Conservation (phyloP, 1,140 invertebrate species). For the Euura lappo region DNA sequence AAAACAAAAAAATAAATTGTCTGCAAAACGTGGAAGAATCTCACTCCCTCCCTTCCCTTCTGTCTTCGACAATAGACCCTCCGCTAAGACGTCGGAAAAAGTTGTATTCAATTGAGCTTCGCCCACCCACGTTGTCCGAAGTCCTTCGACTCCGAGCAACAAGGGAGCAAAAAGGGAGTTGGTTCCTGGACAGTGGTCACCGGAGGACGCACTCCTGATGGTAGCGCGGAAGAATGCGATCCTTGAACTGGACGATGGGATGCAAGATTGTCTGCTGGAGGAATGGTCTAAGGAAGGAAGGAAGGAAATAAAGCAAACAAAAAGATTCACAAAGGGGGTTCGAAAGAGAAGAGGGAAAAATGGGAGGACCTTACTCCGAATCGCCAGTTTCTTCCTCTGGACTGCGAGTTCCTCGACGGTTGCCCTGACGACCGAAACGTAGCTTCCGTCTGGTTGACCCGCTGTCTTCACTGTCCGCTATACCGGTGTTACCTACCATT, state of each 20-base stretch:
- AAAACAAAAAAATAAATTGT: no score
- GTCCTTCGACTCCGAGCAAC: background rate
- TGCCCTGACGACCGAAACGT: constrained; percentile 4
- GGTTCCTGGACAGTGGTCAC: no score
- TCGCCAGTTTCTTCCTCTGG: background rate
- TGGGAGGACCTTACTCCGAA: background rate
- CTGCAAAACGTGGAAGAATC: no score
- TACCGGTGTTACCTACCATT: background rate
- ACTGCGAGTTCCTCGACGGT: background rate
- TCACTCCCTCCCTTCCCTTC: no score
- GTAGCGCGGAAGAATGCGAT: constrained; percentile 19
- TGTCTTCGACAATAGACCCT: no score
- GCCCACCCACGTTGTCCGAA: background rate
- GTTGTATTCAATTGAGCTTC: no score
- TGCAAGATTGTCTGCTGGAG: background rate
- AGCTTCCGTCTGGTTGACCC: background rate
- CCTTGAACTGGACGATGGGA: constrained; percentile 10
- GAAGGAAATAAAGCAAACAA: background rate
- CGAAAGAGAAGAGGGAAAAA: no score
- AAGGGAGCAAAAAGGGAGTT: no score
- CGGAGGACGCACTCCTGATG: background rate
- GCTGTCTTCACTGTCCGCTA: background rate
- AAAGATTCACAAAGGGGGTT: no score
- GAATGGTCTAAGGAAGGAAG: constrained; percentile 16
- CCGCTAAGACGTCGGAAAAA: no score